Conservation (phyloP, 2,797 vertebrate species). For the Lindbergichthys nudifrons region DNA sequence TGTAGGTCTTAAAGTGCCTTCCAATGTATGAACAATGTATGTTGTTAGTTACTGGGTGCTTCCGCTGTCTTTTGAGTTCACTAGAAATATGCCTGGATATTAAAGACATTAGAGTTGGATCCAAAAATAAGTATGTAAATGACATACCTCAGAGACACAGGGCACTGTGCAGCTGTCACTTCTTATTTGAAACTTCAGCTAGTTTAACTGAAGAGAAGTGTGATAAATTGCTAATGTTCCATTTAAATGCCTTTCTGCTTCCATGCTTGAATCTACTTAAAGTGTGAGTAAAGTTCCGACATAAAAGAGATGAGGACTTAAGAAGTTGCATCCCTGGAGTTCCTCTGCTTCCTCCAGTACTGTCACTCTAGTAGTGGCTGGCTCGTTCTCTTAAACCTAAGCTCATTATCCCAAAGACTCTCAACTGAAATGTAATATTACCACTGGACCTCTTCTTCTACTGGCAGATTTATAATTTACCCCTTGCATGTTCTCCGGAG, state of each 20-base stretch:
- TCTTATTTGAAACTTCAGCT: conserved; percentile 58
- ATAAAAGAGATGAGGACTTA: conserved; percentile 81
- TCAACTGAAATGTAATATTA: conserved; percentile 78
- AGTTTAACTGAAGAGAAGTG: conserved; percentile 62
- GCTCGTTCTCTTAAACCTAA: conserved; percentile 77
- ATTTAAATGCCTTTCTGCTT: conserved; percentile 72
- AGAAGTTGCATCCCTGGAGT: conserved; percentile 79
- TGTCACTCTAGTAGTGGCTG: conserved; percentile 64
- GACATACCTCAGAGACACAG: conserved; percentile 35
- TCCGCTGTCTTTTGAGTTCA: neutral
- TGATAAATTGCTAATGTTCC: conserved; percentile 77
- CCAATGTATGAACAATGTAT: neutral
- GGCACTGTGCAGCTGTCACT: conserved; percentile 29
- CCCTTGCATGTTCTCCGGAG: conserved; percentile 74
- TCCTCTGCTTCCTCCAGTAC: conserved; percentile 58
- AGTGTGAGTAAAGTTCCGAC: conserved; percentile 73
- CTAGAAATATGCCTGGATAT: conserved; percentile 5
- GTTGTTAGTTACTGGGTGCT: neutral
- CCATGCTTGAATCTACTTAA: conserved; percentile 57
- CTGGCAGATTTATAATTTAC: conserved; percentile 76
- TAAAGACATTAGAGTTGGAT: conserved; percentile 17
- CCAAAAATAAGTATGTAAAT: conserved; percentile 36
- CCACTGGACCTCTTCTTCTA: conserved; percentile 73
- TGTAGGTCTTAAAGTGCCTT: neutral
- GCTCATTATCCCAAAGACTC: conserved; percentile 83